These are phyloP conservation scores for Epinephelus fuscoguttatus DNA, from an alignment of 2,113 vertebrate species.

Conservation along the genomic window DNA sequence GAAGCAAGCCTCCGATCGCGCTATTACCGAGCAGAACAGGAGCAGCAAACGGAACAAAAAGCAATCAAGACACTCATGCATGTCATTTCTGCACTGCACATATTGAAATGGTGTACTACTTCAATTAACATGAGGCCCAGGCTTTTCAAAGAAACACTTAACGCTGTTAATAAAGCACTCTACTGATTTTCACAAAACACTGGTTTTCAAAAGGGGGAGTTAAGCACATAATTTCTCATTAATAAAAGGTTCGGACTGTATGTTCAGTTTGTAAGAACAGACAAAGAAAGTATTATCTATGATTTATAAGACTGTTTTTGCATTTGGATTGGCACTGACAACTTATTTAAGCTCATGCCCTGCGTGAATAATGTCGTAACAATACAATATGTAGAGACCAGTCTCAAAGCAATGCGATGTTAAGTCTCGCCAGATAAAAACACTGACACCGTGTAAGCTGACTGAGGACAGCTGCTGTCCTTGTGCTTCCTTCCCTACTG, in stretches of 20 bases:
- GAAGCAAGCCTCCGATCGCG: slow-evolving; percentile 57
- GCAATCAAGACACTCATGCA: slow-evolving; percentile 81
- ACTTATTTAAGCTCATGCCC: background rate
- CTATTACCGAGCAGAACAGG: slow-evolving; percentile 72
- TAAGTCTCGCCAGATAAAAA: slow-evolving; percentile 54
- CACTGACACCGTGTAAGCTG: slow-evolving; percentile 63
- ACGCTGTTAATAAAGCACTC: slow-evolving; percentile 67
- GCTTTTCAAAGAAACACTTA: slow-evolving; percentile 75
- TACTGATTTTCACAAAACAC: slow-evolving; percentile 67
- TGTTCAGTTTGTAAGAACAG: slow-evolving; percentile 33
- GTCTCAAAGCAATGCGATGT: slow-evolving; percentile 18
- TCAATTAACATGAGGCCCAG: slow-evolving; percentile 72
- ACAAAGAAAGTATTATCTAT: background rate
- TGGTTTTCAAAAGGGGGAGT: slow-evolving; percentile 50
- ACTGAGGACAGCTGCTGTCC: slow-evolving; percentile 80
- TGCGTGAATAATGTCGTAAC: background rate
- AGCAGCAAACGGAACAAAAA: slow-evolving; percentile 77
- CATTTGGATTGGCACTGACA: slow-evolving; percentile 17
- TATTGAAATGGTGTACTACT: slow-evolving; percentile 73
- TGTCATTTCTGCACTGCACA: slow-evolving; percentile 72
- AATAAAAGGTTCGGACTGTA: slow-evolving; percentile 45
- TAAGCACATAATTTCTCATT: slow-evolving; percentile 48
- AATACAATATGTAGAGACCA: slow-evolving; percentile 9
- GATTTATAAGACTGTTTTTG: background rate
- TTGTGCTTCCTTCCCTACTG: slow-evolving; percentile 61